Evolutionary conservation across 2,888 invertebrate species (phyloP), one percentile per base, ranked within the genome.

Genomic region (Caprella mutica): DNA sequence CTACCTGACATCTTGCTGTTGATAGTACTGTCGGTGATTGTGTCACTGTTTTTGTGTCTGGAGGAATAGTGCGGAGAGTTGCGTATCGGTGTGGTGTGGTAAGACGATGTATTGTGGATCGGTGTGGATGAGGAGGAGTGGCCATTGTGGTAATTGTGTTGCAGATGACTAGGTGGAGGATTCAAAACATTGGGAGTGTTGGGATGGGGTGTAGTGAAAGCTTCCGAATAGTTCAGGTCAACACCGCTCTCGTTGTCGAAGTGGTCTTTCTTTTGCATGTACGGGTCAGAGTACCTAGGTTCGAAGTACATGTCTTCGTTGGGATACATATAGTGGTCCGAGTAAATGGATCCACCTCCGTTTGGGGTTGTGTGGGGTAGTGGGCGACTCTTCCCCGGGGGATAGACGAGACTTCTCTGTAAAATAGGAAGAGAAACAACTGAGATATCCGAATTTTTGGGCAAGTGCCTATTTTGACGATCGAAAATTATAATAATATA

Each of bases 111-210:
- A n/a, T n/a, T n/a, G 21, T 48, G 48, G 30, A 48, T 48, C n/a
- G n/a, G n/a, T 30, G 48, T 48, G 48, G 48, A 48, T 5, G 48
- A 30, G 17, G 48, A 48, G n/a, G 48, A 48, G 30, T 48, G 48
- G 5, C 30, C 48, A 30, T 30, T 48, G 48, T 48, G 48, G 21
- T 48, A 26, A 21, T 27, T 30, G 12, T 48, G 48, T n/a, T n/a
- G n/a, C n/a, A n/a, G n/a, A 26, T 48, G 48, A 40, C 21, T 5
- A 17, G 29, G 48, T 27, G 48, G 48, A 30, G 48, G 48, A 9
- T 30, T 8, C 30, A 48, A 30, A 24, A 30, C 29, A 30, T 48
- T 48, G 1, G 48, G 48, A 14, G 48, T 48, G 48, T 48, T 48
- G 17, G 48, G 48, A 21, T 23, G 48, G 14, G 24, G 48, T 3